These are phyloP conservation scores for Prosapia bicincta DNA, from an alignment of 2,888 invertebrate genomes.

Conservation along the genomic window DNA sequence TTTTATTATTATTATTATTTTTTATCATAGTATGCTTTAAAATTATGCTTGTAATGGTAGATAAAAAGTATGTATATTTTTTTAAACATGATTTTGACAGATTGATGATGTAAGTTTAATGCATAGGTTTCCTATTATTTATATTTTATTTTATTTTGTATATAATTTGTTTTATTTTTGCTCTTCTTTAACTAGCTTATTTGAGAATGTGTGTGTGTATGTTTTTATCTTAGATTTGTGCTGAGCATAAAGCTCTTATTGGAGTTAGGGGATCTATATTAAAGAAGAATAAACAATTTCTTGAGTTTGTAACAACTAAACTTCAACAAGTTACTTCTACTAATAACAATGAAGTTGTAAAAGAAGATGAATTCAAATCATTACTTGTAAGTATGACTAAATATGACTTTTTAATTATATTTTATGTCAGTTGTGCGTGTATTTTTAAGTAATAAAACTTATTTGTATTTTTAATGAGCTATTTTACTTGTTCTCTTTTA, in stretches of 20 bases:
- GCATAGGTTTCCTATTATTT: background rate
- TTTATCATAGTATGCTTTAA: no score
- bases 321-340: conserved; percentile 8
- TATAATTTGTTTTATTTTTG: background rate
- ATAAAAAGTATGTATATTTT: no score
- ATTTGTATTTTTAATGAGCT: no score
- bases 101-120: no score
- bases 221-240: conserved; percentile 6
- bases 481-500: no score
- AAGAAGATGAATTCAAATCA: conserved; percentile 11
- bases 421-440: no score
- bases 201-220: background rate
- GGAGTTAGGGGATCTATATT: conserved; percentile 7
- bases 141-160: background rate
- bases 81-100: no score
- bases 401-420: no score
- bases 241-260: conserved; percentile 12
- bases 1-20: no score
- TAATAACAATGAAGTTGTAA: conserved; percentile 12
- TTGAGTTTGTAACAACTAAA: conserved; percentile 9
- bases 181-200: background rate
- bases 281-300: conserved; percentile 13
- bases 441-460: no score
- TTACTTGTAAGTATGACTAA: conserved; percentile 13
- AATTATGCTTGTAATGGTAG: no score